Conservation (phyloP, 2,113 vertebrate genomes). For the Cynopterus brachyotis region DNA sequence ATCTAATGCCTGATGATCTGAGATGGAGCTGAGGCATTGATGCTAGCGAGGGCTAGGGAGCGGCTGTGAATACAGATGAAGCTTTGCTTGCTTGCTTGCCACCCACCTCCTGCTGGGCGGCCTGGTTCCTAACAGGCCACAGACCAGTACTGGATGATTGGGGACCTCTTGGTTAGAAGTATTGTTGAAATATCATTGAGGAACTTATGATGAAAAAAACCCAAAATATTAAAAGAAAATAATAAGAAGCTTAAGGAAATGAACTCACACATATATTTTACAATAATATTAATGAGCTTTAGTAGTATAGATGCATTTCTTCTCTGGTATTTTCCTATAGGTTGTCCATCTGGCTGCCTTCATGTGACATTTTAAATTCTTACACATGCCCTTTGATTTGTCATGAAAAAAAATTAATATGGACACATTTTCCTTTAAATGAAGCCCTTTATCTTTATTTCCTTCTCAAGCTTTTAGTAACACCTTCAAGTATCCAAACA, state of each 20-base stretch:
- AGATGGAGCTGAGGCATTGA: too few species aligned
- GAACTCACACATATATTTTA: neutral
- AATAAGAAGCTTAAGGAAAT: neutral
- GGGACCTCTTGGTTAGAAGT: neutral
- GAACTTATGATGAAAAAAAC: neutral
- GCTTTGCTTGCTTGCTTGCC: too few species aligned
- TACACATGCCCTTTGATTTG: neutral
- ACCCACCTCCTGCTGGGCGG: too few species aligned
- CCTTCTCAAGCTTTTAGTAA: neutral
- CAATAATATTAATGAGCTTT: too few species aligned
- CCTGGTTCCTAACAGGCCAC: too few species aligned
- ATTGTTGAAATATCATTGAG: neutral
- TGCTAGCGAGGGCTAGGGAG: too few species aligned
- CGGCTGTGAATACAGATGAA: too few species aligned
- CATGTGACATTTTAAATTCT: neutral
- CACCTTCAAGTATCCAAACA: neutral
- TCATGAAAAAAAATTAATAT: neutral
- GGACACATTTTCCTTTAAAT: neutral
- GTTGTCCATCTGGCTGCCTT: neutral
- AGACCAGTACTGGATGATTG: too few species aligned
- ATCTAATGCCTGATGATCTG: too few species aligned
- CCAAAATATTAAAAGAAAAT: neutral
- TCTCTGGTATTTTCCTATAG: neutral
- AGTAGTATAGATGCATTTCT: neutral
- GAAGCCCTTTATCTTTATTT: neutral